Percentiles rank a stretch among this genome's conserved stretches.
phyloP scores from a whole-genome alignment of 2,888 invertebrate genomes.

The Diogma glabrata region DNA sequence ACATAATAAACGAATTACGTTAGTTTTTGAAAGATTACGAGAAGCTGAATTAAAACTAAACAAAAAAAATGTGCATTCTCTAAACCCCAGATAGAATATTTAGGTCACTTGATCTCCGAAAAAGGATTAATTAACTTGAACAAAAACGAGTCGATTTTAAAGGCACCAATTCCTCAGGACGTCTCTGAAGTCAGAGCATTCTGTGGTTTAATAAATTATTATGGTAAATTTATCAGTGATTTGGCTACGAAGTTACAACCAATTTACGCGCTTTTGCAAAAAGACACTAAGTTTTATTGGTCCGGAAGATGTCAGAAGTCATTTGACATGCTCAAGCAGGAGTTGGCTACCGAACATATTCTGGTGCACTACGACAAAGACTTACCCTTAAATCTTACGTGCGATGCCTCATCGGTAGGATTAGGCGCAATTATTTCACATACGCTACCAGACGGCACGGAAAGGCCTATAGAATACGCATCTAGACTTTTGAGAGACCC shows the following conservation, averaged over 20 bases:
- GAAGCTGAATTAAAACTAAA: background rate
- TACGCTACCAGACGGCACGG: background rate
- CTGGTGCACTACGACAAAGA: background rate
- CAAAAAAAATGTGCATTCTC: background rate
- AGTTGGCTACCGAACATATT: background rate
- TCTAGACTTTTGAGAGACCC: slow-evolving; percentile 16
- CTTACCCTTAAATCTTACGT: background rate
- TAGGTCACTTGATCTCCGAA: too few species aligned
- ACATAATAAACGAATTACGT: background rate
- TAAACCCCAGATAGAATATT: background rate
- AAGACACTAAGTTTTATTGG: background rate
- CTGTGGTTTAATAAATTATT: too few species aligned
- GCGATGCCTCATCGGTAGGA: too few species aligned
- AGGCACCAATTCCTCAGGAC: too few species aligned
- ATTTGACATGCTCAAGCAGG: slow-evolving; percentile 10
- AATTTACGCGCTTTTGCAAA: slow-evolving; percentile 7
- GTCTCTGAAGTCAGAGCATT: too few species aligned
- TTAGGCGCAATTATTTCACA: too few species aligned
- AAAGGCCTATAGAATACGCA: slow-evolving; percentile 15
- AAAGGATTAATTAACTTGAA: too few species aligned
- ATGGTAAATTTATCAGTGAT: too few species aligned
- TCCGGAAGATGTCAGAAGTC: background rate
- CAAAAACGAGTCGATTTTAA: too few species aligned
- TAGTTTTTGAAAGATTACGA: slow-evolving; percentile 14
- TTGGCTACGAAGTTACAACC: slow-evolving; percentile 14